These are phyloP conservation scores for Agonum fuliginosum DNA, from an alignment of 2,888 invertebrate genomes.

Conservation along the genomic window DNA sequence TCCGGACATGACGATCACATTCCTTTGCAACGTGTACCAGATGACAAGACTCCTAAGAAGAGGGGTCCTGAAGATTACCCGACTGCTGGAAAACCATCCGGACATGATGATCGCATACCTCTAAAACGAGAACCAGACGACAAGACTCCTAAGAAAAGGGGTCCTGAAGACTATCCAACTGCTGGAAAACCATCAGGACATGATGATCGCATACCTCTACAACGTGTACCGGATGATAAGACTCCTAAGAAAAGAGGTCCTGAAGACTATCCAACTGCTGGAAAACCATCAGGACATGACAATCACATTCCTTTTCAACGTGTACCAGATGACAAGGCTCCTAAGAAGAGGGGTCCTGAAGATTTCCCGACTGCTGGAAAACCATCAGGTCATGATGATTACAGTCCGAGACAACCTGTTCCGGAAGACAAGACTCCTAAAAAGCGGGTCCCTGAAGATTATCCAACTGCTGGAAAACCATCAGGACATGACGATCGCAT, in stretches of 20 bases:
- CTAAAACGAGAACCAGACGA: neutral
- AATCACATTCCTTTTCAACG: neutral
- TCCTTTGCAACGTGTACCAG: no score
- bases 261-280: neutral
- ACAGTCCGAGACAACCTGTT: no score
- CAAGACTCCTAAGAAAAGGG: constrained; percentile 6
- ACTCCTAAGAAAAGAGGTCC: constrained; percentile 3
- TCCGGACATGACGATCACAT: no score
- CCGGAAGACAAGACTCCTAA: neutral
- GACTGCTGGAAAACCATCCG: neutral
- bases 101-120: neutral
- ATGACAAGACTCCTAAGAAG: no score
- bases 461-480: no score
- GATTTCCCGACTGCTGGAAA: no score
- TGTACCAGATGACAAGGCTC: neutral
- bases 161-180: constrained; percentile 14
- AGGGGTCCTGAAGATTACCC: constrained; percentile 20
- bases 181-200: constrained; percentile 17
- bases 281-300: neutral
- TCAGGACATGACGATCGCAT: no score
- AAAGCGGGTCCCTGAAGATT: neutral
- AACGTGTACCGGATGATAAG: neutral
- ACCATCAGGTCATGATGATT: no score
- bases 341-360: no score
- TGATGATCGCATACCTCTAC: neutral